phyloP scores from a whole-genome alignment of 2,888 invertebrate species.

The Cheilosia scutellata region DNA sequence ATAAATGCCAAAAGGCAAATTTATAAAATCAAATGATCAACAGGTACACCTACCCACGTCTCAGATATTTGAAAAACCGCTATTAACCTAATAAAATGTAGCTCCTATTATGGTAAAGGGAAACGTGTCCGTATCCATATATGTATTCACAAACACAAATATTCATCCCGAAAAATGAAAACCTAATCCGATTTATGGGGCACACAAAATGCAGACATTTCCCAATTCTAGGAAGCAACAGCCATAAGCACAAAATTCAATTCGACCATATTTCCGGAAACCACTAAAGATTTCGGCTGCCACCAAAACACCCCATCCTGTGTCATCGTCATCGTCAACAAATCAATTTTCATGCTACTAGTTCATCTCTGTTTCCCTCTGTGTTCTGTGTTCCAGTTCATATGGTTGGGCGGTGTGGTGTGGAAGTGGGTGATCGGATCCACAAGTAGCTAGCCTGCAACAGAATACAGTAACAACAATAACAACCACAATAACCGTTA shows the following conservation, averaged over 20 bases:
- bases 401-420: background rate
- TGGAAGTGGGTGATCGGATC: constrained; percentile 11
- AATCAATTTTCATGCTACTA: constrained; percentile 43
- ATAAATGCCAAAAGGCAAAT: background rate
- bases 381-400: background rate
- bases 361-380: constrained; percentile 22
- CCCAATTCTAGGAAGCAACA: constrained; percentile 17
- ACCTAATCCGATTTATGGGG: constrained; percentile 28
- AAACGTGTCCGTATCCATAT: background rate
- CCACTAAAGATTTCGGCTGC: constrained; percentile 32
- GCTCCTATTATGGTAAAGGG: background rate
- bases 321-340: constrained; percentile 18
- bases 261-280: constrained; percentile 30
- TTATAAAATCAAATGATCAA: constrained; percentile 23
- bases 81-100: background rate
- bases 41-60: constrained; percentile 5
- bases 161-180: constrained; percentile 11
- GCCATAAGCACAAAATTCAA: constrained; percentile 41
- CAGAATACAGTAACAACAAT: background rate
- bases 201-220: constrained; percentile 12
- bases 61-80: constrained; percentile 13
- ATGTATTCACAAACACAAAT: constrained; percentile 1
- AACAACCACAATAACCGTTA: background rate
- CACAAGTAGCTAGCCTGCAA: constrained; percentile 34
- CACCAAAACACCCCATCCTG: background rate